Evolutionary conservation across 1,140 invertebrate species (phyloP).

Genomic region (Phthorimaea operculella): DNA sequence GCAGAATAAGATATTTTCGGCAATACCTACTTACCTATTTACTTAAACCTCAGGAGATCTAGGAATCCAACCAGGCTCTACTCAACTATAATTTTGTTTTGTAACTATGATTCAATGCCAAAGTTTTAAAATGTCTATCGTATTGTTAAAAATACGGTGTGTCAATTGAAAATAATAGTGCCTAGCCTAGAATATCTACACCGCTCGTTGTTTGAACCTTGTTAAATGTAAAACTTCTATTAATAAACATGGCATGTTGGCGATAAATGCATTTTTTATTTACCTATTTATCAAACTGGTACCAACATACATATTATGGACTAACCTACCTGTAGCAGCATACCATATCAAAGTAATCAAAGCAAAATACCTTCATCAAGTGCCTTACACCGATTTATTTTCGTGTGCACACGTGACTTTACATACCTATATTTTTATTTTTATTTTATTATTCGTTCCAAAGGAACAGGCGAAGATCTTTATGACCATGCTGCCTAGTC

Average conservation of each 20-base stretch:
- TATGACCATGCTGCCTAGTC: too few species aligned
- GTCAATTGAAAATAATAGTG: slow-evolving; percentile 64
- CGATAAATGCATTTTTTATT: slow-evolving; percentile 6
- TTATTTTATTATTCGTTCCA: too few species aligned
- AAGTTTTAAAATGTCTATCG: background rate
- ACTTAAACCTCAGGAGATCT: too few species aligned
- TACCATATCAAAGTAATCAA: too few species aligned
- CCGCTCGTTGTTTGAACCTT: slow-evolving; percentile 39
- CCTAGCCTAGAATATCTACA: slow-evolving; percentile 41
- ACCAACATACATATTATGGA: background rate
- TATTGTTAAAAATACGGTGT: slow-evolving; percentile 28
- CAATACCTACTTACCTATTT: background rate
- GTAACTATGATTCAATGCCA: background rate
- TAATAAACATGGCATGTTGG: slow-evolving; percentile 18
- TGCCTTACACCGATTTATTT: too few species aligned
- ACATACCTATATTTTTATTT: too few species aligned
- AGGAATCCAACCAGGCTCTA: background rate
- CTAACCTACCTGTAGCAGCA: too few species aligned
- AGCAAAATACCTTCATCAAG: too few species aligned
- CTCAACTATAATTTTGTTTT: too few species aligned
- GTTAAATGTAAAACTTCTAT: slow-evolving; percentile 22
- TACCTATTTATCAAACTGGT: background rate
- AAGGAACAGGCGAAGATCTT: too few species aligned
- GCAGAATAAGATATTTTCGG: too few species aligned
- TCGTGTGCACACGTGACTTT: too few species aligned